A percentile compares a stretch with the other conserved stretches of the same genome.
Evolutionary conservation across 2,113 vertebrate genomes (phyloP).

Genomic region (Arenaria interpres): DNA sequence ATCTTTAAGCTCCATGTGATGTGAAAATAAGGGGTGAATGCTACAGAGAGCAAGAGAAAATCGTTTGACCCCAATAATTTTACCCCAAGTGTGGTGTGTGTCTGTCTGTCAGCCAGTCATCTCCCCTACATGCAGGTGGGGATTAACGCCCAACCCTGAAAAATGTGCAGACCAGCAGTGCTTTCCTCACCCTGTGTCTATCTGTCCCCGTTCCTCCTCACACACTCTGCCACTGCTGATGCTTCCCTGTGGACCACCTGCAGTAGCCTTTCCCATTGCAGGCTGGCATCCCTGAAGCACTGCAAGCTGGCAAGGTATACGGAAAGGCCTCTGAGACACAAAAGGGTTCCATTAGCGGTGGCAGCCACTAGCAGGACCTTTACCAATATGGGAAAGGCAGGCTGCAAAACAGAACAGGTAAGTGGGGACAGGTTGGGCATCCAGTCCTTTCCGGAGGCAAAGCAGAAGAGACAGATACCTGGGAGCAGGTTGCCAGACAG

Average conservation of each 20-base stretch:
- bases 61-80: neutral
- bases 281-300: neutral
- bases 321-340: neutral
- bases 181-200: neutral
- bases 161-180: rapidly evolving
- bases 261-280: neutral
- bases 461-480: neutral
- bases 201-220: neutral
- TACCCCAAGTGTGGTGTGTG: neutral
- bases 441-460: neutral
- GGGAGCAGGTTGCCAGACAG: neutral
- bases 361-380: neutral
- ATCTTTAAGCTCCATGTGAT: neutral
- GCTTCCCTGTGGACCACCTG: neutral
- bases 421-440: rapidly evolving
- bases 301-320: neutral
- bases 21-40: neutral
- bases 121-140: neutral
- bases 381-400: neutral
- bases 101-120: neutral
- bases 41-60: neutral
- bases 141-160: neutral
- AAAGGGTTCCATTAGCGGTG: neutral
- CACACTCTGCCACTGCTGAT: neutral
- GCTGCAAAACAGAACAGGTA: rapidly evolving